Evolutionary conservation across 1,140 invertebrate species (phyloP), one percentile per base, ranked within the genome.

Genomic region (Drosophila bocqueti): DNA sequence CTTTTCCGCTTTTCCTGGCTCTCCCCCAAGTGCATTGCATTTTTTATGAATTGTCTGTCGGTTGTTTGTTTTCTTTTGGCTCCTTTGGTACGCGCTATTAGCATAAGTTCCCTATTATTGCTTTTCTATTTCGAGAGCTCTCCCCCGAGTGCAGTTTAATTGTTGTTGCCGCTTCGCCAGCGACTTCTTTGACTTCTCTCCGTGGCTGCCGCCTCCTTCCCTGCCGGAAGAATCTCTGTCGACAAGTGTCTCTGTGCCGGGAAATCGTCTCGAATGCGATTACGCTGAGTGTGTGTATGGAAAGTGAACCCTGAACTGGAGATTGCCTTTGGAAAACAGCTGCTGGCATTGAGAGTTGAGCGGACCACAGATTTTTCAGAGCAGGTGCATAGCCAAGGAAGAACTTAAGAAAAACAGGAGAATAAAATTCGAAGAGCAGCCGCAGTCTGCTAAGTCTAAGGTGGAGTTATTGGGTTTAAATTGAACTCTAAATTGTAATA

Each of bases 81-180:
- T 78, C 47, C 74, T 87, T 90, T 89, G 84, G 84, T 76, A 89
- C 84, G 84, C 84, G 84, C 84, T 79, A 89, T 89, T 89, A 89
- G 78, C 84, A 85, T 89, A 76, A 84, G 81, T 79, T 90, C 59
- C 65, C 76, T 79, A 40, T 71, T 83, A 62, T 75, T 82, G 47
- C 76, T 63, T 63, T 60, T 74, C 71, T 74, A 74, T 73, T 73
- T 73, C 67, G 67, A 57, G 68, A 16, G 45, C 55, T 36, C 71
- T 73, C 71, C 71, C 69, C 59, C 71, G 68, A 73, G 71, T 61
- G 68, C 55, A 26, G 40, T 73, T 73, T 36, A 68, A 71, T 68
- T 66, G 77, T 26, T 57, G 65, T 59, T 69, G 52, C 45, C 42
- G 57, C 55, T 62, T 45, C 40, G 31, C 21, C 55, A 36, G 45